Evolutionary conservation across 2,888 invertebrate species (phyloP), one percentile per base, ranked within the genome.

Genomic region (Coenonympha glycerion): DNA sequence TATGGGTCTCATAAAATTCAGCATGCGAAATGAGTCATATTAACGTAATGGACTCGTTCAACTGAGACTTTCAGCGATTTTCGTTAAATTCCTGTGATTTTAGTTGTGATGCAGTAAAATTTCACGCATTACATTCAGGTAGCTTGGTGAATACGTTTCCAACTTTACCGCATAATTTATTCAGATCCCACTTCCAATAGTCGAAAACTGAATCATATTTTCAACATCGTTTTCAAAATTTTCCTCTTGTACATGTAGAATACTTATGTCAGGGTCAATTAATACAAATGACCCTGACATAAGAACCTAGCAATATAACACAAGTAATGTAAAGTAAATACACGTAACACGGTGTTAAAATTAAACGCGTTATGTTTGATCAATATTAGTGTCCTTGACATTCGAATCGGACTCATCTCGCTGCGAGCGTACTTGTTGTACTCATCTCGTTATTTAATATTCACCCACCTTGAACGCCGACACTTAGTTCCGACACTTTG

Each of bases 381-480:
- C 85, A 73, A 85, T 85, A 84, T 71, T 63, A 62, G 65, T 77
- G 84, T 78, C 85, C 85, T 86, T 86, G 85, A 84, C 85, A 83
- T 84, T 82, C 75, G 28, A 39, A 62, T 70, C 61, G 60, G 53
- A 57, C 58, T 66, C 57, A 56, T 58, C 68, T 69, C 67, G 63
- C 56, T 58, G 64, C 62, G 65, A 57, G 42, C n/a, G n/a, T n/a
- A n/a, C n/a, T n/a, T n/a, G n/a, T n/a, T n/a, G n/a, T n/a, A n/a
- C n/a, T 42, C 68, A 69, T 64, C 65, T 70, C 61, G 50, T 72
- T 73, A 73, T 68, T 68, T 61, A 73, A 72, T 73, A 69, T 71
- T 61, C 68, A 82, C 84, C 68, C 66, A 84, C 82, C 83, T 84
- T 72, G 49, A 59, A 52, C 41, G 53, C 53, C 46, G 59, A 57